These are phyloP conservation scores for Strix occidentalis DNA, from an alignment of 2,797 vertebrate genomes.

Conservation along the genomic window DNA sequence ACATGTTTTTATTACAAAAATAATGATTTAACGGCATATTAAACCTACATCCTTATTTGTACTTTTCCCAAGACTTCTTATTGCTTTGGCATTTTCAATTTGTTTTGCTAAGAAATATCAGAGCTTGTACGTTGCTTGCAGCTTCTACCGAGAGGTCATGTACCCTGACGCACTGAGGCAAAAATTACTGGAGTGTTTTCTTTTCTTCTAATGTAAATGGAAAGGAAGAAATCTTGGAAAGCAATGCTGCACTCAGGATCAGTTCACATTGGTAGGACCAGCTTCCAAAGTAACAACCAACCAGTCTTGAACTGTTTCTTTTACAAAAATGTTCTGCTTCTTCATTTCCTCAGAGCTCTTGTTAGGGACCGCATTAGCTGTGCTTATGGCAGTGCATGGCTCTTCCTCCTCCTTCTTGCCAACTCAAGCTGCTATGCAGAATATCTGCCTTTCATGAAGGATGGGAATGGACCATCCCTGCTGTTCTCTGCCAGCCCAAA, in stretches of 20 bases:
- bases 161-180: neutral
- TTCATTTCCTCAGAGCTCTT: neutral
- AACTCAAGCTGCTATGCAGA: neutral
- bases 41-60: neutral
- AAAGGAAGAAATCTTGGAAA: neutral
- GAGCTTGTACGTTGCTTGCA: neutral
- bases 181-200: neutral
- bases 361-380: rapidly evolving
- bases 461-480: neutral
- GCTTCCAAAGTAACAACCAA: neutral
- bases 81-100: neutral
- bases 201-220: neutral
- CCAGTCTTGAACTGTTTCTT: neutral
- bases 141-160: neutral
- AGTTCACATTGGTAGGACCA: neutral
- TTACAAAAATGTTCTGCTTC: neutral
- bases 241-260: neutral
- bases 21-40: neutral
- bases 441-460: neutral
- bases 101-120: neutral
- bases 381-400: neutral
- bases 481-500: neutral
- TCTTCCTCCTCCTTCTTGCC: neutral
- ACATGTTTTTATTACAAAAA: neutral
- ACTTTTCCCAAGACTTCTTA: neutral